phyloP scores from a whole-genome alignment of 2,888 invertebrate genomes.

The Epirrhoe alternata region DNA sequence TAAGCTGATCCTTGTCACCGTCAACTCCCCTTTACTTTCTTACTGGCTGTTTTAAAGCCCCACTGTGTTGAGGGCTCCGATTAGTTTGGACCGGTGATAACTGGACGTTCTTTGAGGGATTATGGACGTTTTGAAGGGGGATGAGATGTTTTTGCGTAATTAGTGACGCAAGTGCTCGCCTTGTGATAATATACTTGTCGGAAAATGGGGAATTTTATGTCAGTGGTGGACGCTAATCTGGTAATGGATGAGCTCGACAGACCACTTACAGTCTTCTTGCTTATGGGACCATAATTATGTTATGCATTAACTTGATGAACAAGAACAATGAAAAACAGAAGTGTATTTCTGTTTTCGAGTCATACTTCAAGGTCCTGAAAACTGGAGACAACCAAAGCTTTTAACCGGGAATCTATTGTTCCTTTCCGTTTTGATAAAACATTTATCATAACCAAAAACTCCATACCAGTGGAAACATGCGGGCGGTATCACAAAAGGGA shows the following conservation, averaged over 20 bases:
- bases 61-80: constrained; percentile 40
- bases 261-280: neutral
- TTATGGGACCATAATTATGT: constrained; percentile 1
- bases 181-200: constrained; percentile 52
- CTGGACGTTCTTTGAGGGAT: constrained; percentile 83
- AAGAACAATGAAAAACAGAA: neutral
- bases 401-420: neutral
- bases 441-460: constrained; percentile 6
- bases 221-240: constrained; percentile 27
- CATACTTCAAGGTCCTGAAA: neutral
- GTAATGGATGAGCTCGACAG: constrained; percentile 27
- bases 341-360: neutral
- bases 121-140: constrained; percentile 68
- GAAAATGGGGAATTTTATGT: constrained; percentile 27
- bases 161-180: constrained; percentile 67
- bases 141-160: constrained; percentile 80
- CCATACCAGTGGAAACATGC: constrained; percentile 8
- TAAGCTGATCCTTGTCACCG: constrained; percentile 59
- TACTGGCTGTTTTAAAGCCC: constrained; percentile 25
- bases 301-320: neutral
- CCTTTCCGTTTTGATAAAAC: constrained; percentile 4
- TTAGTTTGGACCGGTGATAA: constrained; percentile 59
- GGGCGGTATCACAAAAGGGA: constrained; percentile 24
- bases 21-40: constrained; percentile 26
- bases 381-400: neutral